These are phyloP conservation scores for Vanessa tameamea DNA, from an alignment of 1,140 invertebrate genomes.

Conservation along the genomic window DNA sequence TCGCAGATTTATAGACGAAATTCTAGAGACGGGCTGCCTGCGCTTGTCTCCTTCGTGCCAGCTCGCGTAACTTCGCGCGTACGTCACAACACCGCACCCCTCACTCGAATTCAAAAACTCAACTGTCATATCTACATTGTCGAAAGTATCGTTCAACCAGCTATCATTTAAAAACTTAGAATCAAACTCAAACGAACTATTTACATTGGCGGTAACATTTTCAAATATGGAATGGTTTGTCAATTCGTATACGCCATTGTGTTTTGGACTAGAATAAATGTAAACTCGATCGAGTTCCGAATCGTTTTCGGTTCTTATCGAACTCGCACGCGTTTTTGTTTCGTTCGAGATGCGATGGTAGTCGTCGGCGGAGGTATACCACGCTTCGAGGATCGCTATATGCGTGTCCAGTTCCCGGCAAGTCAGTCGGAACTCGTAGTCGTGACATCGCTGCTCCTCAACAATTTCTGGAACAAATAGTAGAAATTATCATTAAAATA, in stretches of 20 bases:
- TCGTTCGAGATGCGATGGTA: conserved; percentile 50
- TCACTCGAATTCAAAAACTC: conserved; percentile 57
- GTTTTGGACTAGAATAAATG: conserved; percentile 71
- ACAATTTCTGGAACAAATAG: conserved; percentile 78
- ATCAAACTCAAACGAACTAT: conserved; percentile 37
- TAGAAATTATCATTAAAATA: background rate
- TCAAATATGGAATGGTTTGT: conserved; percentile 62
- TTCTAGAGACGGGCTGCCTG: conserved; percentile 43
- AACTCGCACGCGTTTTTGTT: conserved; percentile 44
- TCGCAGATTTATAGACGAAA: conserved; percentile 66
- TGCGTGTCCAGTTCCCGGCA: conserved; percentile 78
- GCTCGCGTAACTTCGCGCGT: conserved; percentile 64
- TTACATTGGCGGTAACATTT: conserved; percentile 48
- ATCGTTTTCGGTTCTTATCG: conserved; percentile 65
- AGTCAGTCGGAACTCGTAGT: conserved; percentile 76
- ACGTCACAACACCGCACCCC: conserved; percentile 55
- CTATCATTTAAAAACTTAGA: conserved; percentile 43
- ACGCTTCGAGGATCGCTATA: conserved; percentile 79
- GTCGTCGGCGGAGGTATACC: conserved; percentile 72
- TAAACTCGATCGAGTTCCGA: conserved; percentile 66
- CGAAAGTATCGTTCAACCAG: conserved; percentile 47
- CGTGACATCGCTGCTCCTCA: conserved; percentile 78
- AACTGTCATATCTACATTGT: conserved; percentile 48
- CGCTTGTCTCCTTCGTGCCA: conserved; percentile 65
- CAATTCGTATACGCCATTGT: conserved; percentile 69